Conservation (phyloP, 1,140 invertebrate species). For the Heterodera carotae region DNA sequence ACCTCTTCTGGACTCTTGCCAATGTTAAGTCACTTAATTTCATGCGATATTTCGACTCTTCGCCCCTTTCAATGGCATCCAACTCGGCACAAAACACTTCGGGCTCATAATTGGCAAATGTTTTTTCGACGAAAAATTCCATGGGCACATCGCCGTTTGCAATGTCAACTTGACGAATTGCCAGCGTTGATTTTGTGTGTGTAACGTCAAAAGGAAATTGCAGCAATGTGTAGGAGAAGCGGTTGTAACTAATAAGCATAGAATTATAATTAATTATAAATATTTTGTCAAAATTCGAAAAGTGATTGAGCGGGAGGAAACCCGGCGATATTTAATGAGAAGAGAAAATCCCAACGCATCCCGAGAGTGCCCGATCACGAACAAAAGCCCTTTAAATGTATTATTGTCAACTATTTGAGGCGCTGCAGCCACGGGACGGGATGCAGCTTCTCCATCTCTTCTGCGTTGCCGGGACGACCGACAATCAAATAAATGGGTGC, state of each 20-base stretch:
- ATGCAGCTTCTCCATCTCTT: slow-evolving; percentile 1
- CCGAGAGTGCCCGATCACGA: too few species aligned
- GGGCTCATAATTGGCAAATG: slow-evolving; percentile 1
- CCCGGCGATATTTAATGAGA: too few species aligned
- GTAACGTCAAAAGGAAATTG: background rate
- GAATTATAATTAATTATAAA: background rate
- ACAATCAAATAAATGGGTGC: slow-evolving; percentile 21
- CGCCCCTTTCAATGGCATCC: background rate
- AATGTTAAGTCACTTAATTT: background rate
- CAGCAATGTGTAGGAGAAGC: slow-evolving; percentile 10
- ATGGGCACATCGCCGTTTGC: slow-evolving; percentile 1
- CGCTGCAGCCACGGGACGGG: background rate
- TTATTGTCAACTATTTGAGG: background rate
- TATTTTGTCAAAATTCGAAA: too few species aligned
- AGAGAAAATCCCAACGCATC: too few species aligned
- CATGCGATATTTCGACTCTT: background rate
- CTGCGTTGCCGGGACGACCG: background rate
- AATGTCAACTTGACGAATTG: slow-evolving; percentile 16
- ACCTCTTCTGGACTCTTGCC: background rate
- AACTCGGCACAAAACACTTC: slow-evolving; percentile 9
- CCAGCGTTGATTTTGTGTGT: slow-evolving; percentile 3
- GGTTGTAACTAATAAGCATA: background rate
- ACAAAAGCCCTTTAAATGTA: too few species aligned
- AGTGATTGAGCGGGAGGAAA: too few species aligned
- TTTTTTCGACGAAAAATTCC: slow-evolving; percentile 23